A percentile compares a stretch with the other conserved stretches of the same genome.
These are phyloP conservation scores for Sisyra nigra DNA, from an alignment of 2,888 invertebrate species.

Conservation along the genomic window DNA sequence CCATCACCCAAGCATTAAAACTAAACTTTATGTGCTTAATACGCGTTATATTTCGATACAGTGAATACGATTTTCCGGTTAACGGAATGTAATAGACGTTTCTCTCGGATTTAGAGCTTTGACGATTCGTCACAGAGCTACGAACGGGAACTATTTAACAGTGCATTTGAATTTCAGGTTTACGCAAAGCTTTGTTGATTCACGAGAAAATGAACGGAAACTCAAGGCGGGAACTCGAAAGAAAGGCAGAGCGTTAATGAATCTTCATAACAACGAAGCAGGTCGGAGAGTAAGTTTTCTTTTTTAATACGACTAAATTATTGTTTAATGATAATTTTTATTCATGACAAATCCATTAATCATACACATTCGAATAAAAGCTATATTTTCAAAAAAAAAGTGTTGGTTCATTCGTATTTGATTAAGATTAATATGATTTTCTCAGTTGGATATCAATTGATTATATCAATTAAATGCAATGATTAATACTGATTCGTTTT, in stretches of 20 bases:
- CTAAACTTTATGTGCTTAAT: no score
- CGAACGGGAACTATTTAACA: background rate
- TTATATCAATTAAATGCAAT: no score
- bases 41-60: no score
- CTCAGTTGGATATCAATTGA: no score
- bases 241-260: constrained; percentile 82
- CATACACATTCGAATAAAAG: background rate
- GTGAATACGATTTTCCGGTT: background rate
- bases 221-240: constrained; percentile 68
- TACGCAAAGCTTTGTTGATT: constrained; percentile 86
- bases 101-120: background rate
- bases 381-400: constrained; percentile 7
- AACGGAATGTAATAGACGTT: background rate
- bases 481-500: no score
- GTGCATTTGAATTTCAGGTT: constrained; percentile 42
- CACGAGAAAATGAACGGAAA: constrained; percentile 76
- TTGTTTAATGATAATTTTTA: no score
- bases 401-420: background rate
- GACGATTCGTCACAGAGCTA: background rate
- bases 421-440: no score
- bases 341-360: no score
- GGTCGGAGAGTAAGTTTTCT: constrained; percentile 68
- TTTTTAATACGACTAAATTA: background rate
- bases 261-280: constrained; percentile 96
- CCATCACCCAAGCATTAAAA: no score